Percentiles rank a stretch among this genome's conserved stretches.
Conservation (phyloP, 2,888 invertebrate species). For the Ecliptopera silaceata region DNA sequence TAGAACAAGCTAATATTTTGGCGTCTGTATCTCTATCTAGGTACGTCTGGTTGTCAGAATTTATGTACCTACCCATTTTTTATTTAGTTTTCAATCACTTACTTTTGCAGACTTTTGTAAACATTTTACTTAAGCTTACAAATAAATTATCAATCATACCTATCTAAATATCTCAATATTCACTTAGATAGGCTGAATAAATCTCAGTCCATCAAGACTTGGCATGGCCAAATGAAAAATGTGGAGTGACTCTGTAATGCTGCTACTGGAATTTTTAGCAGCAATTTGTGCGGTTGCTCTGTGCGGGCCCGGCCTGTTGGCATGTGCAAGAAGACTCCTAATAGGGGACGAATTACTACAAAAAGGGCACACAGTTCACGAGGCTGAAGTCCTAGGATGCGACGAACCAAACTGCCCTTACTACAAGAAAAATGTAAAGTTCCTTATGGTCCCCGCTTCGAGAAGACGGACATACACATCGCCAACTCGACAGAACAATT, state of each 20-base stretch:
- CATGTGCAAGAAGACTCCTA: constrained; percentile 63
- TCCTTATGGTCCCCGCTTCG: constrained; percentile 67
- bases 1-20: too few relatives aligned
- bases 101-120: too few relatives aligned
- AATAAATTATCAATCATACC: neutral
- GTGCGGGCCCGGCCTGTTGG: constrained; percentile 70
- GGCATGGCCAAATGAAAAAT: constrained; percentile 36
- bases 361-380: constrained; percentile 49
- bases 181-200: neutral
- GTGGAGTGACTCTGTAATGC: constrained; percentile 68
- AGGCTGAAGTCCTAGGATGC: constrained; percentile 69
- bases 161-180: neutral
- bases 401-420: constrained; percentile 76
- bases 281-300: constrained; percentile 72
- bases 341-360: constrained; percentile 66
- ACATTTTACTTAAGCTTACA: neutral
- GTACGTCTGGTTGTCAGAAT: too few relatives aligned
- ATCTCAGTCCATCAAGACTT: neutral
- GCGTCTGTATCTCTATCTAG: too few relatives aligned
- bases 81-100: too few relatives aligned
- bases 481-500: constrained; percentile 46
- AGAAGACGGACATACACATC: constrained; percentile 57
- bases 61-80: too few relatives aligned
- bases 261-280: constrained; percentile 66
- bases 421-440: constrained; percentile 70